phyloP scores from a whole-genome alignment of 2,797 vertebrate species.

The Enteromius treurensis region DNA sequence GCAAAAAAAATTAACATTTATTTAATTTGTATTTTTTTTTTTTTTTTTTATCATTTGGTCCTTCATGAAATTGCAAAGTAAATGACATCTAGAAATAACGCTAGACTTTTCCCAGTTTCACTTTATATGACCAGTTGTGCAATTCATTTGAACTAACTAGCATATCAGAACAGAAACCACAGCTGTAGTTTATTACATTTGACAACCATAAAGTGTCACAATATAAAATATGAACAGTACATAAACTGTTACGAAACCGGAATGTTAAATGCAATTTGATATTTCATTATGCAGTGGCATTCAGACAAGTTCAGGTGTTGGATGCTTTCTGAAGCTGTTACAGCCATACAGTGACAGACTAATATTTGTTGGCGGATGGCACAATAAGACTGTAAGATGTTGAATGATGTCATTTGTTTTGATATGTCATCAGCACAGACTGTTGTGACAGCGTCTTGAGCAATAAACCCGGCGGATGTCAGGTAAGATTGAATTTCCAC shows the following conservation, averaged over 20 bases:
- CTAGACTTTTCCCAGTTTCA: no score
- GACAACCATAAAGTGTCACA: not conserved
- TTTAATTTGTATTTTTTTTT: no score
- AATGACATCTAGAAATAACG: no score
- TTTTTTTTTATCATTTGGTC: no score
- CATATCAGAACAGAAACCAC: not conserved
- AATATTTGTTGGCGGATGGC: not conserved
- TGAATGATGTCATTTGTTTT: constrained; percentile 60
- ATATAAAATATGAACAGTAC: not conserved
- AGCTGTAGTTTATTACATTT: not conserved
- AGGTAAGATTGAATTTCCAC: constrained; percentile 74
- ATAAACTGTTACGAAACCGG: not conserved
- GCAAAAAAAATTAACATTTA: no score
- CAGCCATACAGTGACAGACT: not conserved
- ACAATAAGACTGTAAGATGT: constrained; percentile 55
- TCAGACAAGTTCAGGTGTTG: not conserved
- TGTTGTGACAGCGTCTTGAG: constrained; percentile 66
- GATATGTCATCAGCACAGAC: constrained; percentile 62
- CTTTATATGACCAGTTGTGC: no score
- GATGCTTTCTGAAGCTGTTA: not conserved
- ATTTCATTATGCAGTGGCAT: not conserved
- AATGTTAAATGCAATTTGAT: not conserved
- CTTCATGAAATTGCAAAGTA: no score
- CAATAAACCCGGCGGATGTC: constrained; percentile 68
- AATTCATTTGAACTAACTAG: no score